Base-by-base conservation (phyloP, 2,797 vertebrate genomes). In the Limosa lapponica region DNA sequence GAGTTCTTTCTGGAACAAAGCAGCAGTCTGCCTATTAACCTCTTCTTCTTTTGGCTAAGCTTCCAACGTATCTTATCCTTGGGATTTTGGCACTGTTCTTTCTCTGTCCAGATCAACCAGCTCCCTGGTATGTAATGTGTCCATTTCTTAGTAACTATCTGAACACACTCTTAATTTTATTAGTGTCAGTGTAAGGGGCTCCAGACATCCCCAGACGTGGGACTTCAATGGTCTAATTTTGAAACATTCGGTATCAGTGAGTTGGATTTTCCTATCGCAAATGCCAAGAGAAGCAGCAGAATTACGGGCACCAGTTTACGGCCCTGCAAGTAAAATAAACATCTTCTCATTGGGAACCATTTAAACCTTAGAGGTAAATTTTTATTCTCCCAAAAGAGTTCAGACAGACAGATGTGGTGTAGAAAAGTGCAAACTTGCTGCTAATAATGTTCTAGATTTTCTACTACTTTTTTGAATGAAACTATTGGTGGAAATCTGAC, bases 261-360 rank as follows among this genome's bases (percentile, higher is more conserved):
- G 66, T 65, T 95, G 71, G 86, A 90, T 96, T 91, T 95, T 69
- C 51, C 27, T 84, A 74, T 55, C 80, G 78, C 77, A 94, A 88
- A 13, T 62, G 72, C 75, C 44, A 70, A 92, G 92, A 90, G 69
- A 93, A 96, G 44, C 27, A 90, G 58, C 22, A 89, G 71, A 96
- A 89, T 93, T 87, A 86, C 79, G 84, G 89, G 36, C 39, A 70
- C 52, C 22, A 46, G 23, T 95, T 97, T 97, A 91, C 95, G 74
- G 54, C 81, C 67, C 82, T 93, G 41, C 36, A 92, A 91, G 74
- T 82, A 93, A 94, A 97, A 96, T 85, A 94, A 88, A 15, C 93
- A 69, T 84, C 82, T 96, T 94, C 46, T 82, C 41, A 44, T 23
- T 87, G 90, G 83, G 39, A 66, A 5, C 1, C 5, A 62, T 57